Evolutionary conservation across 2,888 invertebrate species (phyloP).

Genomic region (Epinotia ramella): DNA sequence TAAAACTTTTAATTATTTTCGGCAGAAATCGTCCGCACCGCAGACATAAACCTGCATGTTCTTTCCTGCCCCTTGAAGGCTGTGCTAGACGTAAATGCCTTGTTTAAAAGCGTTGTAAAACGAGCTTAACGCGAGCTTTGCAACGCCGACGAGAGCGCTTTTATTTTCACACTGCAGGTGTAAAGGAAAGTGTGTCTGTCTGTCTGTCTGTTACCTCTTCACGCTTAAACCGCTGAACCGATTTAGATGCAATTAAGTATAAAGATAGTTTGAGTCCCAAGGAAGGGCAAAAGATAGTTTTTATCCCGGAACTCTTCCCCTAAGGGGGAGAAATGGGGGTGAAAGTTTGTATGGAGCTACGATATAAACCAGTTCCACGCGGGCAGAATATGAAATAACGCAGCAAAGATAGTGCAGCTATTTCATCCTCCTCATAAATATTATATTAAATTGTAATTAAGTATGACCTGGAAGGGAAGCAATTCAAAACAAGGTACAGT

Average conservation of each 20-base stretch:
- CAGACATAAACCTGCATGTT: slow-evolving; percentile 76
- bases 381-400: slow-evolving; percentile 42
- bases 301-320: no score
- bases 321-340: no score
- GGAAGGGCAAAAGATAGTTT: no score
- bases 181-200: slow-evolving; percentile 36
- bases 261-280: no score
- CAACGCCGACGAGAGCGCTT: slow-evolving; percentile 52
- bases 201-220: no score
- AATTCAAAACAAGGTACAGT: slow-evolving; percentile 7
- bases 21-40: slow-evolving; percentile 69
- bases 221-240: no score
- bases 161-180: slow-evolving; percentile 53
- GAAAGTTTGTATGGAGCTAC: no score
- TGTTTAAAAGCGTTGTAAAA: slow-evolving; percentile 84
- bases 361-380: no score
- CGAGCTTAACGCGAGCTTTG: slow-evolving; percentile 68
- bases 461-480: not conserved
- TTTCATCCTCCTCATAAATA: not conserved
- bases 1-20: slow-evolving; percentile 84
- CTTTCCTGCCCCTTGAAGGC: slow-evolving; percentile 66
- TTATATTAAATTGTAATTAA: no score
- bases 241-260: no score
- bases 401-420: not conserved
- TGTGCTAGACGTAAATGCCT: slow-evolving; percentile 75